Conservation (phyloP, 2,888 invertebrate species). For the Schrankia costaestrigalis region DNA sequence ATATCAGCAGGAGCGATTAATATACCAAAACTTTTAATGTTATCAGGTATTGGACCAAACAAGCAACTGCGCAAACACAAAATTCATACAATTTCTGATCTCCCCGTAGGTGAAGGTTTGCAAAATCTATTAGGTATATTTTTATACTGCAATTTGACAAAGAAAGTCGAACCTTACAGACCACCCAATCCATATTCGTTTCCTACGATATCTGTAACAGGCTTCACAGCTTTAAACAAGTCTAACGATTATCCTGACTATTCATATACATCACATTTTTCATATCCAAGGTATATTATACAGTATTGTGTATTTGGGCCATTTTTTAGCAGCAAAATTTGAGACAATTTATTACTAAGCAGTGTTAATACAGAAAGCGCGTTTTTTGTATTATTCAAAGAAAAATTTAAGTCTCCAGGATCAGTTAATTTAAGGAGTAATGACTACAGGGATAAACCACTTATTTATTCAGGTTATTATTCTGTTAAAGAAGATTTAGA, state of each 20-base stretch:
- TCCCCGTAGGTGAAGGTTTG: slow-evolving; percentile 46
- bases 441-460: slow-evolving; percentile 38
- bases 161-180: slow-evolving; percentile 30
- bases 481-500: slow-evolving; percentile 26
- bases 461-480: slow-evolving; percentile 42
- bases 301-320: slow-evolving; percentile 13
- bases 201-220: slow-evolving; percentile 30
- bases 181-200: slow-evolving; percentile 16
- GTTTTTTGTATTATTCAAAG: slow-evolving; percentile 33
- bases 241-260: slow-evolving; percentile 11
- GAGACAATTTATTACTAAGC: slow-evolving; percentile 29
- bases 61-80: slow-evolving; percentile 35
- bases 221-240: slow-evolving; percentile 10
- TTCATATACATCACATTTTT: slow-evolving; percentile 5
- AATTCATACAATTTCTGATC: slow-evolving; percentile 35
- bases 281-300: slow-evolving; percentile 5
- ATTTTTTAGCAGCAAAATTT: slow-evolving; percentile 31
- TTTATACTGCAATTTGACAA: slow-evolving; percentile 35
- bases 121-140: slow-evolving; percentile 49
- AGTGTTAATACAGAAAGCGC: slow-evolving; percentile 30
- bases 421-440: slow-evolving; percentile 37
- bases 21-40: slow-evolving; percentile 50
- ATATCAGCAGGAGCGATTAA: slow-evolving; percentile 49
- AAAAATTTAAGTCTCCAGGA: slow-evolving; percentile 49
- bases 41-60: slow-evolving; percentile 50